These are phyloP conservation scores for Yasuhikotakia modesta DNA, from an alignment of 2,797 vertebrate genomes.

Conservation along the genomic window DNA sequence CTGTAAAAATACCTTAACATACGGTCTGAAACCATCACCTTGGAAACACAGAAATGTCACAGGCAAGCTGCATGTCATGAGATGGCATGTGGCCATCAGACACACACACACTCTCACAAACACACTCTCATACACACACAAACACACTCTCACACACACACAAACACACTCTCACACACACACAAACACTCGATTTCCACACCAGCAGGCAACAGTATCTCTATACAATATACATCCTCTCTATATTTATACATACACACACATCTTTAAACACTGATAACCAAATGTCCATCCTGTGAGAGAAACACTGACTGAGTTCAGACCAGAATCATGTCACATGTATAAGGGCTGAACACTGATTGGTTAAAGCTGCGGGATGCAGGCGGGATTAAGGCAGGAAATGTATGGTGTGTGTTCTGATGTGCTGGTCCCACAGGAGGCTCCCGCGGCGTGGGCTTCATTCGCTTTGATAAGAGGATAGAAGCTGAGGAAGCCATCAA, in stretches of 20 bases:
- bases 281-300: no score
- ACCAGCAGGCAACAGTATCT: conserved; percentile 49
- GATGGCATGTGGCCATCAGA: conserved; percentile 55
- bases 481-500: conserved; percentile 99
- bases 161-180: no score
- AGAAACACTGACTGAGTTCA: no score
- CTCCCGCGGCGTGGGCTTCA: conserved; percentile 98
- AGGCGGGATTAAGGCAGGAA: conserved; percentile 40
- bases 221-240: conserved; percentile 56
- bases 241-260: no score
- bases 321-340: no score
- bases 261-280: no score
- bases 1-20: conserved; percentile 77
- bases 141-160: conserved; percentile 14
- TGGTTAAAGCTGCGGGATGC: no score
- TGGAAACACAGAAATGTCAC: conserved; percentile 77
- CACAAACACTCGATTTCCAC: conserved; percentile 46
- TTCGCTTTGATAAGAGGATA: conserved; percentile 99
- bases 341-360: no score
- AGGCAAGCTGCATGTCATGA: conserved; percentile 60
- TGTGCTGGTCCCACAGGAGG: conserved; percentile 89
- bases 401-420: conserved; percentile 65
- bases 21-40: conserved; percentile 77
- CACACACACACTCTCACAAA: conserved; percentile 31
- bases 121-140: conserved; percentile 27